Evolutionary conservation across 30 jellyfish, hydroid and myxozoan species (phyloP), one percentile per base, ranked within the genome.

Genomic region (Chrysaora quinquecirrha): DNA sequence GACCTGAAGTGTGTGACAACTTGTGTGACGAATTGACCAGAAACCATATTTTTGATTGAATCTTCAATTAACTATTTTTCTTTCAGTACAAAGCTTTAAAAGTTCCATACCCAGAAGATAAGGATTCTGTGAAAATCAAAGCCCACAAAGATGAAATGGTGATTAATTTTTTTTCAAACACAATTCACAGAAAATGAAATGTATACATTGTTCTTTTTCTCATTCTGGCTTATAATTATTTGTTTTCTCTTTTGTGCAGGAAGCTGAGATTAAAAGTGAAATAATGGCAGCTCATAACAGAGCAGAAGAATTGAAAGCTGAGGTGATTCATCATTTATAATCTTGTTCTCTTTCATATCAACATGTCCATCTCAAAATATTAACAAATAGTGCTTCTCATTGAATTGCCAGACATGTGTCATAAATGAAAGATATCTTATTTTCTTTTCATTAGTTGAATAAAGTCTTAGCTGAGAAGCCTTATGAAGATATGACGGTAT

Each of bases 91-190:
- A 79, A 24, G 82, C 79, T 21, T 52, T 86, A 27, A 83, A 69
- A 22, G 98, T 93, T 32, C 98, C 98, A 31, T 83, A 52, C 75
- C 98, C 98, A 43, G 96, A 64, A 32, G 98, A 93, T 69, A 87
- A 87, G 0, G 96, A 86, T 63, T 85, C 97, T 34, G 90, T 75
- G 22, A 81, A 62, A 30, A 86, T 93, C 34, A 95, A 64, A 50
- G 93, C 93, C 2, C 86, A 86, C 20, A 84, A 82, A 75, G 86
- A 82, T 28, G 90, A 74, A 67, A 54, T 93, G 86, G 98, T 83
- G 61, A 19, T 76, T 22, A 6, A 43, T 43, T 16, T 43, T 43
- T 43, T 43, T 43, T 43, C 9, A 6, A 43, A 43, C 58, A 6
- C 16, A 43, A 12, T 19, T 4, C 2, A 49, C 25, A 19, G 25